Conservation (phyloP, 2,797 vertebrate genomes). For the Phaenicophaeus curvirostris region DNA sequence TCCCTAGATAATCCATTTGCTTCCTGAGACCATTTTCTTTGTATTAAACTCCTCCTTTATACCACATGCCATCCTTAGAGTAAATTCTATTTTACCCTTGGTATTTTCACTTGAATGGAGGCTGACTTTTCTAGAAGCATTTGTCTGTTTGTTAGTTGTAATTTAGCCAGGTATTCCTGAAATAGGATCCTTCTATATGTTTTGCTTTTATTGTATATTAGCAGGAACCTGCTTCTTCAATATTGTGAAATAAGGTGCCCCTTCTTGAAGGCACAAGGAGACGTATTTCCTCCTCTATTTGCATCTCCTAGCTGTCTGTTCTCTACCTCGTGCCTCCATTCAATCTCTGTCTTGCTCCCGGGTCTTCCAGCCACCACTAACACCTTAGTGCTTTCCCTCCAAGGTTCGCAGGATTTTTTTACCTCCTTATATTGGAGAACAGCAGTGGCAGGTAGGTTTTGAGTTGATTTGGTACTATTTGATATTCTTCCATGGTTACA, state of each 20-base stretch:
- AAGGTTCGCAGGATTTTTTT: background rate
- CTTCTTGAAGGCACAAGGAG: background rate
- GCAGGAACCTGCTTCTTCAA: background rate
- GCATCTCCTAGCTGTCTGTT: background rate
- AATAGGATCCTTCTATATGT: background rate
- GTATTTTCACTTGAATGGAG: background rate
- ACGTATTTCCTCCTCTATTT: background rate
- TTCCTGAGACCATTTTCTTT: background rate
- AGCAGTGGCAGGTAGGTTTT: fast-evolving
- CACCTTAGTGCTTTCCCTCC: background rate
- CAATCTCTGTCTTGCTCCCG: background rate
- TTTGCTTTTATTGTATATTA: background rate
- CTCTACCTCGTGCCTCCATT: background rate
- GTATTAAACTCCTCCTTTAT: background rate
- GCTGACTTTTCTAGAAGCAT: background rate
- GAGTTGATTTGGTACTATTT: background rate
- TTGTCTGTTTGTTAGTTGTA: background rate
- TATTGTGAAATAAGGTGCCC: background rate
- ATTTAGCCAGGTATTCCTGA: background rate
- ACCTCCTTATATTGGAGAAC: background rate
- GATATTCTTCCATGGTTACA: background rate
- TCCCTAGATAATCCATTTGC: background rate
- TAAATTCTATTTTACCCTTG: background rate
- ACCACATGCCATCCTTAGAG: background rate
- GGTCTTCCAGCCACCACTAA: background rate